phyloP scores from a whole-genome alignment of 2,888 invertebrate genomes.

The Carterocephalus palaemon region DNA sequence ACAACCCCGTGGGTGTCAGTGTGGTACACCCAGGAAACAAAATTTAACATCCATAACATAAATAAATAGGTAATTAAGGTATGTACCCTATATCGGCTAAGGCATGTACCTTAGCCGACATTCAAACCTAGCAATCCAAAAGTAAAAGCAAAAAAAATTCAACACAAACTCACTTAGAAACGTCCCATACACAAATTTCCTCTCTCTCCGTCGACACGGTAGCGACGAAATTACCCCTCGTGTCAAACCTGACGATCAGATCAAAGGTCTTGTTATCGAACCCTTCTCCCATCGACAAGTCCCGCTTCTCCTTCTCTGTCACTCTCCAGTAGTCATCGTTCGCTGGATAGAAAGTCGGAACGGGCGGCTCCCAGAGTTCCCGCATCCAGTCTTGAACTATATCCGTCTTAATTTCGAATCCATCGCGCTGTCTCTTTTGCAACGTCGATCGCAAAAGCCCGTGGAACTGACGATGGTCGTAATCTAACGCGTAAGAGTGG shows the following conservation, averaged over 20 bases:
- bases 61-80: too few species aligned
- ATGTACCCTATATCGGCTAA: too few species aligned
- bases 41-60: too few species aligned
- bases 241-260: conserved; percentile 81
- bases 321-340: conserved; percentile 68
- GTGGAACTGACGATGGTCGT: conserved; percentile 90
- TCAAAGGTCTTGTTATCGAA: conserved; percentile 77
- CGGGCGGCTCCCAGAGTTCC: conserved; percentile 73
- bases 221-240: conserved; percentile 84
- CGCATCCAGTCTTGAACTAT: conserved; percentile 68
- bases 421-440: conserved; percentile 59
- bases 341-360: conserved; percentile 80
- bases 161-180: conserved; percentile 71
- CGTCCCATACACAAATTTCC: conserved; percentile 91
- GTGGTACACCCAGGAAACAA: too few species aligned
- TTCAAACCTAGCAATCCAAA: too few species aligned
- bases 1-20: too few species aligned
- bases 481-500: conserved; percentile 85
- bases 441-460: conserved; percentile 77
- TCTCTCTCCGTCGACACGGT: conserved; percentile 86
- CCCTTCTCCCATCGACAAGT: conserved; percentile 56
- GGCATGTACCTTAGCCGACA: too few species aligned
- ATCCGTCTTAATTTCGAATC: conserved; percentile 51
- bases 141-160: too few species aligned
- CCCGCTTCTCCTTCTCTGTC: conserved; percentile 55